Conservation (phyloP, 2,113 vertebrate species). For the Castor canadensis region DNA sequence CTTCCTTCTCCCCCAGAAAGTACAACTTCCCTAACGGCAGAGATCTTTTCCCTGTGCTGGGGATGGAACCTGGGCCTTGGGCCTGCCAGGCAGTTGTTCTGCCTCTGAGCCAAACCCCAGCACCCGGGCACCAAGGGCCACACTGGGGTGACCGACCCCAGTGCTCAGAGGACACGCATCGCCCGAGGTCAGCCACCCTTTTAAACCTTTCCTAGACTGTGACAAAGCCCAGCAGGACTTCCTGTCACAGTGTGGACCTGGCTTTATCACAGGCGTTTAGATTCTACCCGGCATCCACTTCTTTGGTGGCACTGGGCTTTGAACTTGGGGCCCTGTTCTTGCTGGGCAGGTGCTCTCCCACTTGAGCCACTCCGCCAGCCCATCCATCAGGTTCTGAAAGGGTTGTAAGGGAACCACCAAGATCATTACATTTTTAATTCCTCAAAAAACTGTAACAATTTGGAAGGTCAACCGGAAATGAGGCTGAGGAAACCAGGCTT, state of each 20-base stretch:
- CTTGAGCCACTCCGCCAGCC: too few species aligned
- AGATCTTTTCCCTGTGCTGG: background rate
- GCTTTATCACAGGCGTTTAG: fast-evolving
- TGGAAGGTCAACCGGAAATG: background rate
- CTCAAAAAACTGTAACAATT: background rate
- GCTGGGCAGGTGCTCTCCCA: too few species aligned
- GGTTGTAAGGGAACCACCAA: fast-evolving
- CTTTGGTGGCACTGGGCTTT: too few species aligned
- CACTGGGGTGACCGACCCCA: too few species aligned
- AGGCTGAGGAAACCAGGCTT: background rate
- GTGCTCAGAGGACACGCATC: too few species aligned
- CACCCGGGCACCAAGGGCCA: background rate
- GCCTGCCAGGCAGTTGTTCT: background rate
- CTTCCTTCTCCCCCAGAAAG: background rate
- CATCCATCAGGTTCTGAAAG: background rate
- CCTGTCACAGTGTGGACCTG: too few species aligned
- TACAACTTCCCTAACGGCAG: background rate
- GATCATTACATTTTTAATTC: too few species aligned
- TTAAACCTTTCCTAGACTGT: too few species aligned
- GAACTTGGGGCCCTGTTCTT: too few species aligned
- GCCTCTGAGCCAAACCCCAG: background rate
- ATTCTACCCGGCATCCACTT: too few species aligned
- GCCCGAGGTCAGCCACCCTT: too few species aligned
- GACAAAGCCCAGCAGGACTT: too few species aligned
- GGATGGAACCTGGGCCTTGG: background rate